Conservation (phyloP, 2,113 vertebrate genomes). For the Aplodontia rufa region DNA sequence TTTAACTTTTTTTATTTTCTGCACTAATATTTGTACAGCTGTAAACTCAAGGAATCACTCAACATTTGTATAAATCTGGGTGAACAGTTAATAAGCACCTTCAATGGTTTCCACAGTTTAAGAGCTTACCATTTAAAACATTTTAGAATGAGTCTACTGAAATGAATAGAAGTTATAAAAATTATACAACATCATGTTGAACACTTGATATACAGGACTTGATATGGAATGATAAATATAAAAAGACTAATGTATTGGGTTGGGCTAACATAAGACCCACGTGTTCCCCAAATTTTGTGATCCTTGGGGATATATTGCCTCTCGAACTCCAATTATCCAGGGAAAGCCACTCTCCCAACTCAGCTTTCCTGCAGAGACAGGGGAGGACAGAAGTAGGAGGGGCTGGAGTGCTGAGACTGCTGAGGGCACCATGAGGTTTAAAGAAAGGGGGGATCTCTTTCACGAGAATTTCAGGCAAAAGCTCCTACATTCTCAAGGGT, state of each 20-base stretch:
- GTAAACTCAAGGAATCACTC: conserved; percentile 85
- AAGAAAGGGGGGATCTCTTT: neutral
- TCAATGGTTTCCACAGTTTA: conserved; percentile 82
- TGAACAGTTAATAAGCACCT: conserved; percentile 86
- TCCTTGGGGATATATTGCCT: neutral
- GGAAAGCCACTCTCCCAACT: neutral
- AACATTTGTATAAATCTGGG: conserved; percentile 78
- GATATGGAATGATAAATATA: conserved; percentile 82
- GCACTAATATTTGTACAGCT: conserved; percentile 81
- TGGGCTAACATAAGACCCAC: neutral
- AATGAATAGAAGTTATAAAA: conserved; percentile 79
- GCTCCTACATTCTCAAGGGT: neutral
- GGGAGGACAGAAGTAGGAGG: neutral
- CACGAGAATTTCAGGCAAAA: neutral
- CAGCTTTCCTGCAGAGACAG: neutral
- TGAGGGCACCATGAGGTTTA: neutral
- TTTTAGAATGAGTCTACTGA: conserved; percentile 74
- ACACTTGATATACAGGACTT: conserved; percentile 73
- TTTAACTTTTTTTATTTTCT: conserved; percentile 81
- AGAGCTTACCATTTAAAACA: conserved; percentile 77
- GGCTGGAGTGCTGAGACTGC: too few relatives aligned
- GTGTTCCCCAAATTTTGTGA: neutral
- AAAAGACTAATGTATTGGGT: neutral
- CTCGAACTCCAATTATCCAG: neutral
- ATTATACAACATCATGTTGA: conserved; percentile 68